Evolutionary conservation across 1,140 invertebrate genomes (phyloP).

Genomic region (Sinonovacula constricta): DNA sequence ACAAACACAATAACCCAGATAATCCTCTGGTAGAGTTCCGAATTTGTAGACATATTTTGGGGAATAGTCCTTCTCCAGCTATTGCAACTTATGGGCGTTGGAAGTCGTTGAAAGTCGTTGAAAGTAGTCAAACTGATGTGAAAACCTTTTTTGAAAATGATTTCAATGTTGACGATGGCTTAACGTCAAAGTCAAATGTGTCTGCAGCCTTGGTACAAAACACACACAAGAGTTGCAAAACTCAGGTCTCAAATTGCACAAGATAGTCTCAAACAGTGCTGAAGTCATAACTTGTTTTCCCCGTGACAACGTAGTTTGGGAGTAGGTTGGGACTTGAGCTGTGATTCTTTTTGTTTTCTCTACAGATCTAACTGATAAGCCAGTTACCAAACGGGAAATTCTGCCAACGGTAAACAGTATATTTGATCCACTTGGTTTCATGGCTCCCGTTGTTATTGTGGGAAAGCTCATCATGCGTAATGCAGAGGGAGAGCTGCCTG

Average conservation of each 20-base stretch:
- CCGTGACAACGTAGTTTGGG: constrained; percentile 54
- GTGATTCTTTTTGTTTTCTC: constrained; percentile 51
- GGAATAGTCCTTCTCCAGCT: constrained; percentile 51
- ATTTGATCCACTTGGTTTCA: constrained; percentile 51
- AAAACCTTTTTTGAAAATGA: constrained; percentile 41
- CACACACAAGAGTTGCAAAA: constrained; percentile 21
- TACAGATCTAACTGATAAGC: constrained; percentile 29
- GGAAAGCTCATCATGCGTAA: constrained; percentile 55
- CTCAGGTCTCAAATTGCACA: constrained; percentile 47
- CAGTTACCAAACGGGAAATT: constrained; percentile 46
- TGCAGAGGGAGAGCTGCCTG: constrained; percentile 9
- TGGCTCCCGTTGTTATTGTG: constrained; percentile 50
- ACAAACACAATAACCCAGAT: constrained; percentile 34
- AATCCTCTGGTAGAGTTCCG: constrained; percentile 42
- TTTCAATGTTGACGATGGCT: constrained; percentile 52
- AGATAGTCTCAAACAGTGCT: constrained; percentile 46
- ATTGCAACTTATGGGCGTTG: constrained; percentile 39
- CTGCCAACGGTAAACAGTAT: constrained; percentile 45
- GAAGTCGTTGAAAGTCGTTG: constrained; percentile 18
- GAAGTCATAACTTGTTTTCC: constrained; percentile 53
- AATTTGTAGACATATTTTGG: constrained; percentile 55
- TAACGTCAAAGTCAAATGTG: constrained; percentile 12
- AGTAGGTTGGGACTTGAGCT: constrained; percentile 51
- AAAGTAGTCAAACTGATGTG: constrained; percentile 25
- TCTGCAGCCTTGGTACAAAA: constrained; percentile 32